Percentiles rank a stretch among this genome's conserved stretches.
Evolutionary conservation across 2,113 vertebrate genomes (phyloP).

Genomic region (Sinocyclocheilus rhinocerous): DNA sequence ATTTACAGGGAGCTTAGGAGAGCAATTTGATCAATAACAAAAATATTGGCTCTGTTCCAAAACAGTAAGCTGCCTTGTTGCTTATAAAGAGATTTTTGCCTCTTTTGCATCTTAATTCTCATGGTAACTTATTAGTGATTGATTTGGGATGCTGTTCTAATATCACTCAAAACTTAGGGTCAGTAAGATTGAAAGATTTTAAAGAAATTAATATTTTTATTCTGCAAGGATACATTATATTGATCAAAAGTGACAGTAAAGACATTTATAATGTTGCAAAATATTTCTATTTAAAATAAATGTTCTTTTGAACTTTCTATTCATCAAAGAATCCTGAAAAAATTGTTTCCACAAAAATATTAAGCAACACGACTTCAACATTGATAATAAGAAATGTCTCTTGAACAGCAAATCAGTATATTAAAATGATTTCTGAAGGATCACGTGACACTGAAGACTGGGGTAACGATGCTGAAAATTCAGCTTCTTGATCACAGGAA

Average conservation of each 20-base stretch:
- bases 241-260: too few species aligned
- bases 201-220: neutral
- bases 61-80: neutral
- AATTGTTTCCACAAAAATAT: neutral
- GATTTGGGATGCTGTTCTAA: neutral
- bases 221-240: neutral
- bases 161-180: neutral
- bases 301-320: too few species aligned
- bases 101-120: neutral
- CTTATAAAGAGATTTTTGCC: neutral
- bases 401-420: neutral
- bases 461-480: neutral
- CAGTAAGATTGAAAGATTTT: too few species aligned
- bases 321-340: neutral
- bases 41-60: neutral
- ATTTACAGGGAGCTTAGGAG: neutral
- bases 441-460: neutral
- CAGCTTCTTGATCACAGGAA: neutral
- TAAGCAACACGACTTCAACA: neutral
- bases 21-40: conserved; percentile 10
- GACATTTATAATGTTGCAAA: too few species aligned
- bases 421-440: neutral
- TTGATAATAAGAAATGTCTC: neutral
- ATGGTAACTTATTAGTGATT: neutral
- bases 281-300: too few species aligned